These are phyloP conservation scores for Colaptes auratus DNA, from an alignment of 2,113 vertebrate species.

Conservation along the genomic window DNA sequence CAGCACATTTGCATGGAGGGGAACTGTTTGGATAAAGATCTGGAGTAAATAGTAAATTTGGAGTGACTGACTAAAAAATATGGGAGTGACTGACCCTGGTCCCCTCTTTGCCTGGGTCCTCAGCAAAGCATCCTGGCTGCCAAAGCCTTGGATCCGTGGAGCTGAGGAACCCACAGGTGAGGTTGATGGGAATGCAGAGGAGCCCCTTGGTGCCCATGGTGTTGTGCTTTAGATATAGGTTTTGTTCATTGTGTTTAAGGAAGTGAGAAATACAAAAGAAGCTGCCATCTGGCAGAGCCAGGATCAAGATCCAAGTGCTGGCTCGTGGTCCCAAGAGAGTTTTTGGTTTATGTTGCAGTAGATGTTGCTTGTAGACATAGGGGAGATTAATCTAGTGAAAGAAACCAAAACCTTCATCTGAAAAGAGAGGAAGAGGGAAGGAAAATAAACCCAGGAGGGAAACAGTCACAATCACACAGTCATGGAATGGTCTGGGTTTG, in stretches of 20 bases:
- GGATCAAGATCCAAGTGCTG: not conserved
- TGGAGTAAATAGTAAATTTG: not conserved
- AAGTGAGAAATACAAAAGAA: not conserved
- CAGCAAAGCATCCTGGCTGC: not conserved
- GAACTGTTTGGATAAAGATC: not conserved
- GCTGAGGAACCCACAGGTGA: not conserved
- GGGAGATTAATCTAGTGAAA: not conserved
- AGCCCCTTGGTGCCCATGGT: not conserved
- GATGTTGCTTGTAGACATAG: not conserved
- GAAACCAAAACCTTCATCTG: not conserved
- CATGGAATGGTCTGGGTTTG: no score
- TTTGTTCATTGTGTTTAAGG: not conserved
- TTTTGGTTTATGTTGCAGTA: not conserved
- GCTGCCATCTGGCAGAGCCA: not conserved
- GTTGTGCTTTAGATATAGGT: not conserved
- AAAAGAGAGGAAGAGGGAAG: not conserved
- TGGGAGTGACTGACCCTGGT: accelerated
- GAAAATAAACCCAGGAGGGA: not conserved
- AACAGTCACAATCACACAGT: not conserved
- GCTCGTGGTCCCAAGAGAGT: not conserved
- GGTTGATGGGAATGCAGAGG: not conserved
- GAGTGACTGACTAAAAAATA: not conserved
- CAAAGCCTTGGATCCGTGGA: accelerated
- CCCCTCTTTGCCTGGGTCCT: not conserved
- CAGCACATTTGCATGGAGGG: not conserved